Evolutionary conservation across 2,113 vertebrate genomes (phyloP).

Genomic region (Hucho hucho): DNA sequence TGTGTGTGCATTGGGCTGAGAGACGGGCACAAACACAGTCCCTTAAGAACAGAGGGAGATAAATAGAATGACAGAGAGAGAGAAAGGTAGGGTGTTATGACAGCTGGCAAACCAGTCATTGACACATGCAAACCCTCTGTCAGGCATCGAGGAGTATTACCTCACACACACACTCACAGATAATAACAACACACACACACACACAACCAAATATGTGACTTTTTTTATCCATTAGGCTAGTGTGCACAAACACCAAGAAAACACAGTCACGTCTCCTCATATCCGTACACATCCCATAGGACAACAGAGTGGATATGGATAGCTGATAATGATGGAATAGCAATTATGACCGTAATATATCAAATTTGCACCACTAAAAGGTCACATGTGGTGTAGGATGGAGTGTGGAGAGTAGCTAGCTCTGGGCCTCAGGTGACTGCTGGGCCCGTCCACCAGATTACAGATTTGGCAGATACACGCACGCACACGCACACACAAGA

Average conservation of each 20-base stretch:
- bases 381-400: constrained; percentile 20
- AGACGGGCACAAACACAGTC: constrained; percentile 25
- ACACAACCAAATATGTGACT: background rate
- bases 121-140: constrained; percentile 36
- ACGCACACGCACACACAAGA: background rate
- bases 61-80: background rate
- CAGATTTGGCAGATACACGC: background rate
- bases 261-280: constrained; percentile 4
- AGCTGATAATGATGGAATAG: constrained; percentile 46
- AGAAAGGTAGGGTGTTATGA: constrained; percentile 1
- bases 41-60: constrained; percentile 24
- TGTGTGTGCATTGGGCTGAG: constrained; percentile 31
- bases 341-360: constrained; percentile 41
- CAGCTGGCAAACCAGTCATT: constrained; percentile 36
- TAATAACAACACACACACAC: constrained; percentile 46
- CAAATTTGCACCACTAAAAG: constrained; percentile 1
- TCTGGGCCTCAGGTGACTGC: too few relatives aligned
- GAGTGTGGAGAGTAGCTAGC: constrained; percentile 26
- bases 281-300: constrained; percentile 38
- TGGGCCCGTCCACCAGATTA: too few relatives aligned
- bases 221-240: background rate
- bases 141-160: constrained; percentile 27
- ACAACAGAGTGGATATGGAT: constrained; percentile 35
- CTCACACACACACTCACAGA: constrained; percentile 44
- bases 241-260: constrained; percentile 15